Base-by-base conservation (phyloP, 2,888 invertebrate species). In the Saturnia japonica region DNA sequence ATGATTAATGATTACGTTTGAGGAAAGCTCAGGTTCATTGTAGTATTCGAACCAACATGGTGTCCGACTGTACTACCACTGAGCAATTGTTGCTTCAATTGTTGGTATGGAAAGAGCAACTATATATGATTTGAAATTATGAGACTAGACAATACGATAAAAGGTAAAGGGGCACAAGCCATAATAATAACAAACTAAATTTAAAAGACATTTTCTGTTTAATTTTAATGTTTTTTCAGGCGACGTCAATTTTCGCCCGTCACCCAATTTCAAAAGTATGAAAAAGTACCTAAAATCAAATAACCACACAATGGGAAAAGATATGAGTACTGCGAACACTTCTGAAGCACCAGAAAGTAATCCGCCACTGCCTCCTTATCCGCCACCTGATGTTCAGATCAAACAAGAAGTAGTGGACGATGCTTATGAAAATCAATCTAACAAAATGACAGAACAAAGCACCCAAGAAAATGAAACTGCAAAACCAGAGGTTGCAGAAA, bases 221-320 rank as follows among this genome's bases (percentile, higher is more conserved):
- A 1, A 40, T 64, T 14, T 19, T 40, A 40, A 40, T 64, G 19
- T 64, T 64, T n/a, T 64, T 64, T n/a, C 64, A 64, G 64, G 64
- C 40, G 40, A 64, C n/a, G 40, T 51, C 40, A 45, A 45, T 6
- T 68, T 68, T 34, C 47, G 54, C 6, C 68, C 68, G 4, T 68
- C 68, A 19, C 68, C 68, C 12, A 68, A 54, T 40, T 68, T 68
- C 51, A 68, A 68, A 34, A 68, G 54, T 51, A 68, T 68, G 68
- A 68, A 68, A 34, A 68, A 69, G 22, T 69, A 60, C 22, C 60
- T 43, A 11, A 69, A 69, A 34, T 69, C 54, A 28, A 51, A 40
- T 64, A 40, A 64, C 19, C 64, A 28, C 4, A 69, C 60, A 43
- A 60, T 60, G 57, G 57, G 28, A 25, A 60, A 69, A 42, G 42